Conservation (phyloP, 1,140 invertebrate genomes). For the Drosophila murphyi region DNA sequence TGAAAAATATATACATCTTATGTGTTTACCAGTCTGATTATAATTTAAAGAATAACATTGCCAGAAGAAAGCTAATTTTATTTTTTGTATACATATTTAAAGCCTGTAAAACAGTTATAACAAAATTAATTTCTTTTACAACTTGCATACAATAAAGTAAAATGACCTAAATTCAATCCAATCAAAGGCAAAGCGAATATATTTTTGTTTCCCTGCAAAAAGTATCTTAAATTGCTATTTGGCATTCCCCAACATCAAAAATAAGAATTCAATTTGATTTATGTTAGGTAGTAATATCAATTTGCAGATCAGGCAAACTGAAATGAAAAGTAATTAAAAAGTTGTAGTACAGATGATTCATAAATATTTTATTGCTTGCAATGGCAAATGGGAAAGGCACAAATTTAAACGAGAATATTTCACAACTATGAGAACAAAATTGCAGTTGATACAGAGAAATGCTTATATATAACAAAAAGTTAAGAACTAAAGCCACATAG, state of each 20-base stretch:
- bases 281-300: no score
- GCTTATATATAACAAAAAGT: conserved; percentile 27
- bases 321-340: no score
- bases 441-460: conserved; percentile 32
- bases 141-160: no score
- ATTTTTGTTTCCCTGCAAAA: no score
- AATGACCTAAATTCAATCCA: no score
- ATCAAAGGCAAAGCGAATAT: no score
- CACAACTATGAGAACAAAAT: conserved; percentile 33
- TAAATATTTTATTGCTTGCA: conserved; percentile 27
- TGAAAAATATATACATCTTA: background rate
- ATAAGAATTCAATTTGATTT: no score
- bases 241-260: no score
- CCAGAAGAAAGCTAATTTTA: background rate
- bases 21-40: background rate
- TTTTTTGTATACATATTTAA: background rate
- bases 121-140: background rate
- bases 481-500: conserved; percentile 37
- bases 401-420: conserved; percentile 47
- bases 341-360: background rate
- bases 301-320: no score
- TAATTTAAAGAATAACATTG: no score
- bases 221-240: no score
- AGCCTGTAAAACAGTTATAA: background rate
- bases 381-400: conserved; percentile 32